Conservation (phyloP, 2,113 vertebrate genomes). For the Cebidichthys violaceus region DNA sequence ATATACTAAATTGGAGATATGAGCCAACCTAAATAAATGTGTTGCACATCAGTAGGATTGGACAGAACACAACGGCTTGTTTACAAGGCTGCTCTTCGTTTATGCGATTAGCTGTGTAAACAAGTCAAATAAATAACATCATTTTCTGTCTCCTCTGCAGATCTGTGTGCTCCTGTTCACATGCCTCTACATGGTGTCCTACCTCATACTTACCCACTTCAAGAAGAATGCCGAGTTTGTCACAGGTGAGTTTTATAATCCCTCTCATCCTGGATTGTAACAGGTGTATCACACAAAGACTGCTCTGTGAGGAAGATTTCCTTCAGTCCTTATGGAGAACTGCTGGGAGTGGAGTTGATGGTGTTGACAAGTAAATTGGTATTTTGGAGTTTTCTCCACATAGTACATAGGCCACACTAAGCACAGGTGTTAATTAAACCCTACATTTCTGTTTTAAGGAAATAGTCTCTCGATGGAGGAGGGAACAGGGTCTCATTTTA, state of each 20-base stretch:
- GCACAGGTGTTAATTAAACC: conserved; percentile 2
- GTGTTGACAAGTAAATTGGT: conserved; percentile 30
- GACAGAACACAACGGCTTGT: not conserved
- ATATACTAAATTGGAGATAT: not conserved
- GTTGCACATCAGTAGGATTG: not conserved
- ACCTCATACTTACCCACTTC: conserved; percentile 93
- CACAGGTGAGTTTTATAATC: conserved; percentile 84
- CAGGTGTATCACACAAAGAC: not conserved
- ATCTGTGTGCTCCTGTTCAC: conserved; percentile 94
- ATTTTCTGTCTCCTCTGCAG: conserved; percentile 73
- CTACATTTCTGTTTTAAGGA: not conserved
- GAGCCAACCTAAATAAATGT: not conserved
- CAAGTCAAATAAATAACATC: not conserved
- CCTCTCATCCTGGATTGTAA: not conserved
- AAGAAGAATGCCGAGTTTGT: conserved; percentile 93
- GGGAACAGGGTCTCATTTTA: not conserved
- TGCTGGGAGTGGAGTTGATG: conserved; percentile 33
- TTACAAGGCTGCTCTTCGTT: not conserved
- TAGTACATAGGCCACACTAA: conserved; percentile 16
- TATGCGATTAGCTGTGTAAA: not conserved
- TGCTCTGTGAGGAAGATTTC: not conserved
- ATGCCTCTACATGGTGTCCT: conserved; percentile 94
- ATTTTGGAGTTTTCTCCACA: conserved; percentile 27
- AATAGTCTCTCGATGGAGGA: not conserved
- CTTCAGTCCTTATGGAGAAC: not conserved